Conservation (phyloP, 2,113 vertebrate genomes). For the Noctilio leporinus region DNA sequence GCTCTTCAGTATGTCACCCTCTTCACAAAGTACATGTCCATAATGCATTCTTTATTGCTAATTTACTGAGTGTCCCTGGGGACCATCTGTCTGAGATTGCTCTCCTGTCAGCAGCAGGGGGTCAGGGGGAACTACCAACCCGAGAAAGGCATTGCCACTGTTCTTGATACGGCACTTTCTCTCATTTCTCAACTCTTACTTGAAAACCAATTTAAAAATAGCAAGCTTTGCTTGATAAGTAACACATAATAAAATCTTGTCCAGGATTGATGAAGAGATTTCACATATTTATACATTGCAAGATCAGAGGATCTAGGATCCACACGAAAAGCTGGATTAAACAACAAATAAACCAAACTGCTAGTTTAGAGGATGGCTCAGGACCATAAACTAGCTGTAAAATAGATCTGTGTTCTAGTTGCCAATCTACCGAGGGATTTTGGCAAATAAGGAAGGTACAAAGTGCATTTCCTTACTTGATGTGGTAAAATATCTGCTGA, state of each 20-base stretch:
- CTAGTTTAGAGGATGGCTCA: background rate
- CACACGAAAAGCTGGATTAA: background rate
- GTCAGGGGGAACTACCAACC: background rate
- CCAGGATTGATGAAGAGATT: background rate
- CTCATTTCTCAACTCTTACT: slow-evolving; percentile 27
- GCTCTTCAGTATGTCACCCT: background rate
- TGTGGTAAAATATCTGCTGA: background rate
- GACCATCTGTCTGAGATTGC: background rate
- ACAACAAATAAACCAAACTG: background rate
- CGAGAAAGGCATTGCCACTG: background rate
- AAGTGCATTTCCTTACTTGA: background rate
- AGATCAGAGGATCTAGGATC: background rate
- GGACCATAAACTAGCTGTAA: background rate
- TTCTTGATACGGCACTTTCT: background rate
- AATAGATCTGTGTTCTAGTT: background rate
- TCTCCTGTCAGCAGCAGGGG: background rate
- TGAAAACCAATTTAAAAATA: slow-evolving; percentile 52
- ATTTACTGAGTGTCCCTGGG: slow-evolving; percentile 12
- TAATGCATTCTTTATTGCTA: slow-evolving; percentile 43
- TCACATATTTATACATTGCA: background rate
- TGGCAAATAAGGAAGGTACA: background rate
- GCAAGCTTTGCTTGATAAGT: background rate
- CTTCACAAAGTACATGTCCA: slow-evolving; percentile 19
- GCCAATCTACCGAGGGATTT: background rate
- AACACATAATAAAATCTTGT: slow-evolving; percentile 15